Percentiles rank a stretch among this genome's conserved stretches.
Conservation (phyloP, 2,113 vertebrate genomes). For the Prinia subflava region DNA sequence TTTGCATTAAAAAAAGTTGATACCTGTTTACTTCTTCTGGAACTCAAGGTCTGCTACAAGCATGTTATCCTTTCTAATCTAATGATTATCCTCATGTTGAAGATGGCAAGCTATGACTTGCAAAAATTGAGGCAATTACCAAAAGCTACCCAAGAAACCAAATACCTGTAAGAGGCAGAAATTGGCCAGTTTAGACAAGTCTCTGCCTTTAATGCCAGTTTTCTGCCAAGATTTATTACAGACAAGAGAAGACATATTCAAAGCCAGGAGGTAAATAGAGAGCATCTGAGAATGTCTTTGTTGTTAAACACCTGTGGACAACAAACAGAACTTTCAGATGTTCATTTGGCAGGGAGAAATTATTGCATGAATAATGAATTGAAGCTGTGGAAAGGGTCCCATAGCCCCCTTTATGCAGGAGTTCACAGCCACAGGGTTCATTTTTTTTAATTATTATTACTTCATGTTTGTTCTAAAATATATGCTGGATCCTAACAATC, state of each 20-base stretch:
- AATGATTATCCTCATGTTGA: not conserved
- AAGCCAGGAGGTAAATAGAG: not conserved
- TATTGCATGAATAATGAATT: not conserved
- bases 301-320: not conserved
- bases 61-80: not conserved
- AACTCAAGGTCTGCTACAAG: not conserved
- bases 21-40: not conserved
- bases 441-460: not conserved
- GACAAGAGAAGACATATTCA: not conserved
- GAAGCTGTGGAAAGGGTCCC: not conserved
- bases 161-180: not conserved
- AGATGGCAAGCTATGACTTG: not conserved
- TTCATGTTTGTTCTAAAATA: not conserved
- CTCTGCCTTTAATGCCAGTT: not conserved
- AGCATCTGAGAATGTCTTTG: not conserved
- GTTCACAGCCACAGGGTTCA: not conserved
- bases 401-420: rapidly evolving
- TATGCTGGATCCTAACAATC: not conserved
- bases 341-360: not conserved
- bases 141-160: not conserved
- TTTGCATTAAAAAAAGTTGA: not conserved
- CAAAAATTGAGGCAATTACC: not conserved
- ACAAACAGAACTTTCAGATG: not conserved
- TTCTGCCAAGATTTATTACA: not conserved
- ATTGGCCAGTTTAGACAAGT: not conserved